Conservation (phyloP, 2,888 invertebrate genomes). For the Mimas tiliae region DNA sequence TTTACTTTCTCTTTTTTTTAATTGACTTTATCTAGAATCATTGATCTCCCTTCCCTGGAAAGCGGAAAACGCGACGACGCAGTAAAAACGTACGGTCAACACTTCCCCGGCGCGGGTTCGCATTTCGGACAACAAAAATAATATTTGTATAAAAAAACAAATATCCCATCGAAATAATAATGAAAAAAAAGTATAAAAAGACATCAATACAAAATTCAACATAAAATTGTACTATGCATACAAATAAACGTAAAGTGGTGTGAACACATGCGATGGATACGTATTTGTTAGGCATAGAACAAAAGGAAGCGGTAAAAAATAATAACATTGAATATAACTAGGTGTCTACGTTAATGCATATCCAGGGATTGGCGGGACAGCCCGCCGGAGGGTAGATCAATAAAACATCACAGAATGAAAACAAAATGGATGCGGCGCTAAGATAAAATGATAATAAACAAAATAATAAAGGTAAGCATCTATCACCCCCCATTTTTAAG, state of each 20-base stretch:
- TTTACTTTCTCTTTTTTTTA: conserved; percentile 16
- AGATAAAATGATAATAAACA: neutral
- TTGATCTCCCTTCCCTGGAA: conserved; percentile 84
- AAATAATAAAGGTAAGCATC: conserved; percentile 16
- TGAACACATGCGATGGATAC: conserved; percentile 22
- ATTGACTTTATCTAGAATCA: conserved; percentile 48
- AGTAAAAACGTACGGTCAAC: neutral
- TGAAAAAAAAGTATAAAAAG: neutral
- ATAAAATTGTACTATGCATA: conserved; percentile 24
- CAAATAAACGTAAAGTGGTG: conserved; percentile 18
- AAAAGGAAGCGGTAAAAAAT: conserved; percentile 13
- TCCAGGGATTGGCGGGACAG: conserved; percentile 12
- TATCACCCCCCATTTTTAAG: conserved; percentile 21
- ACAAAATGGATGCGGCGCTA: conserved; percentile 21
- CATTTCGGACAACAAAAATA: conserved; percentile 15
- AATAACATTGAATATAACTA: conserved; percentile 19
- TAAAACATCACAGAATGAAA: conserved; percentile 24
- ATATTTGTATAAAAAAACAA: neutral
- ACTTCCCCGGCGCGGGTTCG: conserved; percentile 15
- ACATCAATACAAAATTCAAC: conserved; percentile 19
- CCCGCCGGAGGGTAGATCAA: conserved; percentile 21
- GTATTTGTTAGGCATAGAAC: conserved; percentile 24
- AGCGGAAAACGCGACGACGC: conserved; percentile 34
- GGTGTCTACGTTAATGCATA: conserved; percentile 23
- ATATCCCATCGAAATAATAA: conserved; percentile 5